phyloP scores from a whole-genome alignment of 2,113 vertebrate species.

The Seriola rivoliana region DNA sequence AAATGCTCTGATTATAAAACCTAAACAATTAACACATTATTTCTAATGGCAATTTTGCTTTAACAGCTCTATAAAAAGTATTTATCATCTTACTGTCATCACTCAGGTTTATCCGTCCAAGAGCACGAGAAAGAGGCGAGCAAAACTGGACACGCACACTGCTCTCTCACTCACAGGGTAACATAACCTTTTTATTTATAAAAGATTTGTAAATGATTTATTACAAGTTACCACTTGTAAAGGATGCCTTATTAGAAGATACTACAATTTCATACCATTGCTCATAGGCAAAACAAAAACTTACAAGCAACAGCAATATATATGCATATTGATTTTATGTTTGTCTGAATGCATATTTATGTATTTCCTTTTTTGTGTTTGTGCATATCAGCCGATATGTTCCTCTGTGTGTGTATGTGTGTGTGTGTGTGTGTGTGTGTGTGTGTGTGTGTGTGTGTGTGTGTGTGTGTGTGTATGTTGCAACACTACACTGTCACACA shows the following conservation, averaged over 20 bases:
- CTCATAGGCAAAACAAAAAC: neutral
- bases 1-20: no score
- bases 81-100: no score
- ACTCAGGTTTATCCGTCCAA: no score
- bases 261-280: neutral
- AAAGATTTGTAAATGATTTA: neutral
- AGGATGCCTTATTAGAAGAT: neutral
- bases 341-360: conserved; percentile 30
- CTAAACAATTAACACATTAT: no score
- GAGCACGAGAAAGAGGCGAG: no score
- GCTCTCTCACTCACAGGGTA: no score
- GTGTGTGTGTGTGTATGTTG: conserved; percentile 9
- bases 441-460: conserved; percentile 13
- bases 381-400: neutral
- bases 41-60: no score
- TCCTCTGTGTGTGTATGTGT: neutral
- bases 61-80: no score
- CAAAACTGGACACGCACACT: no score
- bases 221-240: neutral
- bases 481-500: conserved; percentile 51
- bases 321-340: conserved; percentile 16
- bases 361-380: neutral
- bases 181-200: neutral
- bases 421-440: conserved; percentile 17
- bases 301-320: neutral